Evolutionary conservation across 2,888 invertebrate species (phyloP).

Genomic region (Euplagia quadripunctaria): DNA sequence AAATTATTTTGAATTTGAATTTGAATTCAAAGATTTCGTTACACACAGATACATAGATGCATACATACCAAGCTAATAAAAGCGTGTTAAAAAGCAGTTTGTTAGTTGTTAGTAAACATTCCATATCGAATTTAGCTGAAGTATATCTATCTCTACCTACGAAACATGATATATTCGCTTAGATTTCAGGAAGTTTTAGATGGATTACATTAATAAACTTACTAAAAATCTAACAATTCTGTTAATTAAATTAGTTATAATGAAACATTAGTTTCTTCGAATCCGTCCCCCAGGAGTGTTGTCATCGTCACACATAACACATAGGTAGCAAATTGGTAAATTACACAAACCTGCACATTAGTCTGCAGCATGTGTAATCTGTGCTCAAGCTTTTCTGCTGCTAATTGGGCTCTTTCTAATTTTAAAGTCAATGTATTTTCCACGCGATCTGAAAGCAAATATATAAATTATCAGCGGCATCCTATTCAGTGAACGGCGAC

Average conservation of each 20-base stretch:
- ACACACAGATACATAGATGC: too few relatives aligned
- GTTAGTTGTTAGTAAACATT: too few relatives aligned
- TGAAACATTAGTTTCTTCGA: conserved; percentile 3
- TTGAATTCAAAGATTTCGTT: too few relatives aligned
- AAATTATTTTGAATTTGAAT: too few relatives aligned
- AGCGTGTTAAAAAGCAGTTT: too few relatives aligned
- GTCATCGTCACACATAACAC: not conserved
- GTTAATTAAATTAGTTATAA: not conserved
- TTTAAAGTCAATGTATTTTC: conserved; percentile 80
- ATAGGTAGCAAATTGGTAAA: conserved; percentile 1
- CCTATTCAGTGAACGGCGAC: conserved; percentile 58
- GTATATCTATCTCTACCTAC: too few relatives aligned
- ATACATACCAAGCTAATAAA: too few relatives aligned
- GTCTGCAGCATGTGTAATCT: conserved; percentile 82
- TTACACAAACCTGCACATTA: conserved; percentile 72
- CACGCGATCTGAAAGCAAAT: conserved; percentile 77
- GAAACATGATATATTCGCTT: too few relatives aligned
- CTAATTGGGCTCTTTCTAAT: conserved; percentile 82
- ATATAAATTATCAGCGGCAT: conserved; percentile 56
- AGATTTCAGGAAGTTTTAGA: too few relatives aligned
- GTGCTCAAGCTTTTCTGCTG: conserved; percentile 82
- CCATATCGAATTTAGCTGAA: too few relatives aligned
- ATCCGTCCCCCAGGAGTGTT: not conserved
- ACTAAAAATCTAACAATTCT: not conserved
- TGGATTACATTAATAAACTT: not conserved